Percentiles rank a stretch among this genome's conserved stretches.
These are phyloP conservation scores for Graphium colonna DNA, from an alignment of 2,888 invertebrate species.

Conservation along the genomic window DNA sequence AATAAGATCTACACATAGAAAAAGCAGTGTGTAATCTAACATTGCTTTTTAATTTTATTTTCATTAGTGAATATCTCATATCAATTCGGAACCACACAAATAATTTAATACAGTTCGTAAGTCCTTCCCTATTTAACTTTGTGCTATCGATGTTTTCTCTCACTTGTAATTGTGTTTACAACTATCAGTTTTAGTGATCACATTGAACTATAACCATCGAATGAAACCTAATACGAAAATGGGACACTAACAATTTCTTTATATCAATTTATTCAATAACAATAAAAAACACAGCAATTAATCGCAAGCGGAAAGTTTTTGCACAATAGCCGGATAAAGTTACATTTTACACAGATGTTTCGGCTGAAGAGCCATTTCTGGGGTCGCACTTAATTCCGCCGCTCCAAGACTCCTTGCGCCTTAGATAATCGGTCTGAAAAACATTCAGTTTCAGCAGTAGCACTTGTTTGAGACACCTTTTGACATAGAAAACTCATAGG, in stretches of 20 bases:
- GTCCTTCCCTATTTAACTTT: constrained; percentile 10
- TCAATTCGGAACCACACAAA: background rate
- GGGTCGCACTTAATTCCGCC: constrained; percentile 59
- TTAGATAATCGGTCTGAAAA: constrained; percentile 70
- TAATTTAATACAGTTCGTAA: background rate
- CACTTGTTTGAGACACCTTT: background rate
- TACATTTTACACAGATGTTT: constrained; percentile 75
- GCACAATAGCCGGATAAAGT: background rate
- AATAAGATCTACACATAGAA: background rate
- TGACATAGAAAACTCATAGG: background rate
- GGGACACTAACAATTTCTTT: background rate
- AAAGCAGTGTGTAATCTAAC: too few relatives aligned
- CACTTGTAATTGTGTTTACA: background rate
- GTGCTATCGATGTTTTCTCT: constrained; percentile 10
- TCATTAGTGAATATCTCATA: background rate
- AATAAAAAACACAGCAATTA: background rate
- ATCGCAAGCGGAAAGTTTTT: background rate
- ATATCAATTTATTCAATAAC: background rate
- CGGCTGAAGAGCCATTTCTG: constrained; percentile 63
- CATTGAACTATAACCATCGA: background rate
- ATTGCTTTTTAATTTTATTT: background rate
- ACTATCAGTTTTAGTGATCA: background rate
- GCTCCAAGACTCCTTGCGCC: constrained; percentile 73
- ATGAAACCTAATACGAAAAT: background rate
- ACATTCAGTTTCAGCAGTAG: constrained; percentile 29